A percentile compares a stretch with the other conserved stretches of the same genome.
Conservation (phyloP, 2,113 vertebrate genomes). For the Opisthocomus hoazin region DNA sequence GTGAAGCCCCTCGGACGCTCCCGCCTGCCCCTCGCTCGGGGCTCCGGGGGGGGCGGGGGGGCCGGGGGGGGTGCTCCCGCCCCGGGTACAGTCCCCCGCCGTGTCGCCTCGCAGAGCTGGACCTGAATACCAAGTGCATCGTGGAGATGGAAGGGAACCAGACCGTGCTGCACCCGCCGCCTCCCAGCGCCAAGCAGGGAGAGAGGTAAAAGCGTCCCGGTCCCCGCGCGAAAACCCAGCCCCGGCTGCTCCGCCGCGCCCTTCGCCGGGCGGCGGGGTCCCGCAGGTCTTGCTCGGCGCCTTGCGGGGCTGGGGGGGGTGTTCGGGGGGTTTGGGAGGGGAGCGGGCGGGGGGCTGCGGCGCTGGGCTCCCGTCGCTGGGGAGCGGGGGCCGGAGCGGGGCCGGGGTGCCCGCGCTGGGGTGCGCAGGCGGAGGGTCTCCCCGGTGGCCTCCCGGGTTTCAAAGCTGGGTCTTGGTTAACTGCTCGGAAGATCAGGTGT, state of each 20-base stretch:
- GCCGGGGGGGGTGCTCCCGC: neutral
- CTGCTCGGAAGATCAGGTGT: neutral
- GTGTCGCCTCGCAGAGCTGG: slow-evolving; percentile 84
- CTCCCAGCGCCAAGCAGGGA: slow-evolving; percentile 85
- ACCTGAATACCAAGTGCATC: slow-evolving; percentile 96
- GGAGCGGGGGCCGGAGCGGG: too few species aligned
- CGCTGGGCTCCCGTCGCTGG: neutral
- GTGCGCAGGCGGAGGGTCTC: too few species aligned
- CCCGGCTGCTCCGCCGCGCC: neutral
- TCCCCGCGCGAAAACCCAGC: neutral
- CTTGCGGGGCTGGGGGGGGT: neutral
- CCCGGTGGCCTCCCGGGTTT: neutral
- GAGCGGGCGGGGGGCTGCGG: neutral
- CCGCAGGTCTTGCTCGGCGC: neutral
- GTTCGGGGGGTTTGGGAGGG: too few species aligned
- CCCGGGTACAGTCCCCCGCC: neutral
- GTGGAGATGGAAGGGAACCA: slow-evolving; percentile 99
- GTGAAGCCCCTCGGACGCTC: neutral
- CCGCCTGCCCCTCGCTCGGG: neutral
- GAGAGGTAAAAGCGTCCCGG: slow-evolving; percentile 66
- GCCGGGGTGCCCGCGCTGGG: too few species aligned
- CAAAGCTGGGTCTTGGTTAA: neutral
- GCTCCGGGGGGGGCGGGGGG: neutral
- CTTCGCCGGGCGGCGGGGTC: neutral
- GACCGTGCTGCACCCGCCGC: slow-evolving; percentile 90